A percentile compares a stretch with the other conserved stretches of the same genome.
Evolutionary conservation across 2,113 vertebrate species (phyloP).

Genomic region (Cricetomys ansorgei): DNA sequence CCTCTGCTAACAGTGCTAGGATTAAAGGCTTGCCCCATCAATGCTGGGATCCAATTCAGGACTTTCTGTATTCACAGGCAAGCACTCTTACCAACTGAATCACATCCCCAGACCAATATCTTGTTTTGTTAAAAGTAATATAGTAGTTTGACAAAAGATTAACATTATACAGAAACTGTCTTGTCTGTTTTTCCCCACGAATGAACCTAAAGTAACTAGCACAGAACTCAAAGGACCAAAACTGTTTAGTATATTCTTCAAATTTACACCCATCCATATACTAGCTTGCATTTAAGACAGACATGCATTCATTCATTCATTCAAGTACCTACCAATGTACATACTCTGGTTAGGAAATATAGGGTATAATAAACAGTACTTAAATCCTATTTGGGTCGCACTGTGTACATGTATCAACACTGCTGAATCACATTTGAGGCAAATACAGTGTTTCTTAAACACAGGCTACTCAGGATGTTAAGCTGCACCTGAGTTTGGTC

Average conservation of each 20-base stretch:
- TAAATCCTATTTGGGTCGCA: background rate
- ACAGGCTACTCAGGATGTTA: background rate
- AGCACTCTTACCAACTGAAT: background rate
- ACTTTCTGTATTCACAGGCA: background rate
- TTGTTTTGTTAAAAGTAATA: slow-evolving; percentile 51
- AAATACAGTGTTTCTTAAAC: background rate
- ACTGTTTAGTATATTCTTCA: background rate
- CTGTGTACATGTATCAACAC: background rate
- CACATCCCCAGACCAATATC: background rate
- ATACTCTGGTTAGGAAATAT: background rate
- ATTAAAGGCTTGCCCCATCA: background rate
- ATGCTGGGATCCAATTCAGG: background rate
- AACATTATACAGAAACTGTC: slow-evolving; percentile 45
- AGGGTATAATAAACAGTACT: background rate
- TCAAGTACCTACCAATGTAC: slow-evolving; percentile 3
- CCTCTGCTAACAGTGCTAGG: background rate
- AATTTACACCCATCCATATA: background rate
- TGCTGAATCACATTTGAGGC: background rate
- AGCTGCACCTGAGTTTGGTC: background rate
- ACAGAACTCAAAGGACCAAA: background rate
- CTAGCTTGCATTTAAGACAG: background rate
- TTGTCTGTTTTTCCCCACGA: slow-evolving; percentile 33
- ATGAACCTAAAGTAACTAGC: background rate
- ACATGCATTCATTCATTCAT: background rate
- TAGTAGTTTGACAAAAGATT: background rate